Base-by-base conservation (phyloP, 2,888 invertebrate genomes). In the Nemotelus nigrinus region DNA sequence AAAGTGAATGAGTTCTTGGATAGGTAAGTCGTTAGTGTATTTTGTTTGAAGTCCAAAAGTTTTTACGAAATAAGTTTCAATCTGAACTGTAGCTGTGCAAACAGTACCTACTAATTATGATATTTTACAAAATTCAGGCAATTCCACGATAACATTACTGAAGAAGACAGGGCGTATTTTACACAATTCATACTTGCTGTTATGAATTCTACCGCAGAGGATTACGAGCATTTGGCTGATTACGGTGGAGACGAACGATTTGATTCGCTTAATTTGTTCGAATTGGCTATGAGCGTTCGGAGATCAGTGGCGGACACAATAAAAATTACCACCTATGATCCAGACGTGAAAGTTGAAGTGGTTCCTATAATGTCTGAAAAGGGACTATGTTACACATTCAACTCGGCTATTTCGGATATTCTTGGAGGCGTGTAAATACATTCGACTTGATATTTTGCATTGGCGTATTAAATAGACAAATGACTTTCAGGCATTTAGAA, bases 301-400 rank as follows among this genome's bases (percentile, higher is more conserved):
- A 25, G 10, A 65, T n/a, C 60, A 4, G 5, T 64, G 2, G 43
- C 53, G 8, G 25, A 64, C 63, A 72, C 7, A 64, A 39, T 72
- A 2, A 57, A 60, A 44, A 25, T 55, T 3, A 45, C 74, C 50
- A 72, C 68, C 39, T 53, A 43, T 65, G 48, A 78, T 74, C 39
- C 72, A 44, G 43, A 55, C 25, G 7, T 47, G 53, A n/a, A 44
- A 60, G 4, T 72, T 45, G 25, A 78, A 57, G 8, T 79, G 45
- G 48, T 71, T 55, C 75, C 71, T 0, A 87, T 90, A 3, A 88
- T 92, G 85, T 90, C 91, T 0, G 92, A 92, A 81, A 84, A 88
- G 43, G 92, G 92, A 0, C 85, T 88, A 0, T 92, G 92, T 81
- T 89, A 89, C 82, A 87, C 88, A 3, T 88, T 90, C 55, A 92